phyloP scores from a whole-genome alignment of 2,888 invertebrate genomes.

The Agrenia bidenticulata region DNA sequence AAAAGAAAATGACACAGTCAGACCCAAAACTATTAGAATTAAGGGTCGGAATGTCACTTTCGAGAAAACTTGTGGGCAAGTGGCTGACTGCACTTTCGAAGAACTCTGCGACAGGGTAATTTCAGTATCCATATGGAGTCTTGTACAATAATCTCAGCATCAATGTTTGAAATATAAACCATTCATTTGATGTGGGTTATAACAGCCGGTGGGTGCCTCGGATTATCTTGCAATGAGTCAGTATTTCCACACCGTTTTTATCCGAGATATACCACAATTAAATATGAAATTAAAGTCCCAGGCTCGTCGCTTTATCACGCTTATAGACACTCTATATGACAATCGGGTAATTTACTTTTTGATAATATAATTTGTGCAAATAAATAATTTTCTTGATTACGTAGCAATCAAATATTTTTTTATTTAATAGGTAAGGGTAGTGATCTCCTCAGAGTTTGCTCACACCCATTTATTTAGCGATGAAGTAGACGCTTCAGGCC shows the following conservation, averaged over 20 bases:
- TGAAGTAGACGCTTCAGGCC: constrained; percentile 57
- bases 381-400: not conserved
- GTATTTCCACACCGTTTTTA: constrained; percentile 91
- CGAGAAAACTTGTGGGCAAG: constrained; percentile 84
- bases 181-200: constrained; percentile 39
- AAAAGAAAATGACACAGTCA: constrained; percentile 84
- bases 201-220: constrained; percentile 84
- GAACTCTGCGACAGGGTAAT: constrained; percentile 86
- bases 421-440: constrained; percentile 74
- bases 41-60: constrained; percentile 86
- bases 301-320: constrained; percentile 89
- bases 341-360: constrained; percentile 70
- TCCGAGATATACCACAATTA: constrained; percentile 83
- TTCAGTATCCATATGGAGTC: too few relatives aligned
- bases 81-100: constrained; percentile 82
- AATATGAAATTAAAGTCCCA: constrained; percentile 78
- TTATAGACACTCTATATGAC: constrained; percentile 96
- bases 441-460: constrained; percentile 78
- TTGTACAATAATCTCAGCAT: too few relatives aligned
- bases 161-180: not conserved
- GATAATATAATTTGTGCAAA: too few relatives aligned
- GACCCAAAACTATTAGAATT: constrained; percentile 81
- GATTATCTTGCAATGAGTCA: constrained; percentile 92
- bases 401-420: too few relatives aligned
- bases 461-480: constrained; percentile 70